Conservation (phyloP, 2,888 invertebrate species). For the Apantesis nais region DNA sequence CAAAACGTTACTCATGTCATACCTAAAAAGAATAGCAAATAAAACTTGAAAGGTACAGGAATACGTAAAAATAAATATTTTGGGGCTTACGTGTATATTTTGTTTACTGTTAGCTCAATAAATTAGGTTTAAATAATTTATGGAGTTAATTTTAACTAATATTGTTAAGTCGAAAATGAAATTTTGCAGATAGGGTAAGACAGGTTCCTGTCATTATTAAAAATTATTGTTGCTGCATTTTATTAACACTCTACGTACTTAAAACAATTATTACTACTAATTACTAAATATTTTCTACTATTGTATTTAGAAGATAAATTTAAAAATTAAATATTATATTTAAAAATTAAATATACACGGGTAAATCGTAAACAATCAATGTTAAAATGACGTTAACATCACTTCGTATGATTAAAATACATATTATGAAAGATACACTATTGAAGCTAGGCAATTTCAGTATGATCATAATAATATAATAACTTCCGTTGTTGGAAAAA, state of each 20-base stretch:
- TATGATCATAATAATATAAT: background rate
- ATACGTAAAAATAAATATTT: background rate
- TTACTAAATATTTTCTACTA: background rate
- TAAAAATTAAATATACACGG: too few relatives aligned
- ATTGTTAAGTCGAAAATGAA: background rate
- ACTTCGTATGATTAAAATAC: background rate
- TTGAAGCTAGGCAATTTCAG: background rate
- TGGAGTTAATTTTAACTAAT: background rate
- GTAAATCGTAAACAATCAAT: background rate
- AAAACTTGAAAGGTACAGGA: constrained; percentile 1
- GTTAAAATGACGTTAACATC: background rate
- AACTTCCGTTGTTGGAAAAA: background rate
- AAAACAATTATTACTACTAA: accelerated
- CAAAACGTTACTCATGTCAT: constrained; percentile 37
- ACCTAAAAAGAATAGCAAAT: constrained; percentile 6
- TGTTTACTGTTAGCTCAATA: background rate
- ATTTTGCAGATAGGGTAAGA: background rate
- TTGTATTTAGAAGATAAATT: background rate
- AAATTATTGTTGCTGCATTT: background rate
- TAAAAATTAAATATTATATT: background rate
- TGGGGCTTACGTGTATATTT: background rate
- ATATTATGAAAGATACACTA: background rate
- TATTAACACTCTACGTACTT: background rate
- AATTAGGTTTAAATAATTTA: background rate
- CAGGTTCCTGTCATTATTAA: background rate